Base-by-base conservation (phyloP, 2,888 invertebrate species). In the Tyria jacobaeae region DNA sequence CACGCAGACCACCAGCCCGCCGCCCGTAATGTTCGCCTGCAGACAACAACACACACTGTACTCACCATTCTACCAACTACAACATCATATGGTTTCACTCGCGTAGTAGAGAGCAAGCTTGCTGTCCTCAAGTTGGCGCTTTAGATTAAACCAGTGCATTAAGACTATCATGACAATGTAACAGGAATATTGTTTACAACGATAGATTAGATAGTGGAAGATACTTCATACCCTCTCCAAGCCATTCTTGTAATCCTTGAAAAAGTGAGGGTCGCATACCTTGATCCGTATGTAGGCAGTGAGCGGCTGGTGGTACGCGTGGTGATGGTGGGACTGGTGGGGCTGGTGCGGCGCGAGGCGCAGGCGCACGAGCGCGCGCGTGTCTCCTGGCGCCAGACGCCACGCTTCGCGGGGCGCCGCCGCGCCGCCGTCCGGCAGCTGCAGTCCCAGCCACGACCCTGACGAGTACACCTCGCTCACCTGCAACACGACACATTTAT, bases 391-490 rank as follows among this genome's bases (percentile, higher is more conserved):
- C 78, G 97, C 97, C 84, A 99, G 97, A 87, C 97, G 96, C 99
- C 99, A 98, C 91, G 79, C 77, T 60, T 96, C 96, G 82, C 96
- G 96, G 56, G 97, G 96, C 59, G 97, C 98, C 84, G 97, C 96
- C 64, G 95, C 94, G 68, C 96, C 96, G 57, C 97, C 97, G 64
- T 92, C 94, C 63, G 99, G 98, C 84, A 99, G 94, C 89, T 97
- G 97, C 90, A 99, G 97, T 84, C 98, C 97, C 88, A 99, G 96
- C 93, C 99, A 98, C 55, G 97, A 97, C 64, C 98, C 98, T 87
- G 98, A 98, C 84, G 97, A 97, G 90, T 97, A 97, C 75, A 97
- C 96, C 94, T 97, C 97, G 67, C 95, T 92, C 83, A 97, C 96
- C 96, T 96, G 86, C 64, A 37, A 27, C 48, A n/a, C 50, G 14